Evolutionary conservation across 2,888 invertebrate species (phyloP).

Genomic region (Ormyrus pomaceus): DNA sequence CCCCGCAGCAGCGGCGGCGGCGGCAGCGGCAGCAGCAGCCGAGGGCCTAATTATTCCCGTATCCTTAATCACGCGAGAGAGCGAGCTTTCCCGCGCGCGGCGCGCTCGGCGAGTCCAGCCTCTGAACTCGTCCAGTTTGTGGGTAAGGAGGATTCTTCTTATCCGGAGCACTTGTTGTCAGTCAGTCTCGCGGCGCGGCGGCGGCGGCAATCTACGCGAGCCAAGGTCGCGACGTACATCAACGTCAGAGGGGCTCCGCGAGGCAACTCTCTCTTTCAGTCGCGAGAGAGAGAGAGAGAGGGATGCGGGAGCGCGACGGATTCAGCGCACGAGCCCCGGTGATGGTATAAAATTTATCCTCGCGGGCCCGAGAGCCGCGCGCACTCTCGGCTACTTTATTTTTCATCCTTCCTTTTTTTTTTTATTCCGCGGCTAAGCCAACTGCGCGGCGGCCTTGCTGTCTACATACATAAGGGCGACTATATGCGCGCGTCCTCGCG

Average conservation of each 20-base stretch:
- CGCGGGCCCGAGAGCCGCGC: not conserved
- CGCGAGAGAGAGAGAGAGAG: slow-evolving; percentile 32
- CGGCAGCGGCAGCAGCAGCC: not conserved
- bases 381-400: slow-evolving; percentile 45
- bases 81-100: slow-evolving; percentile 18
- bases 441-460: slow-evolving; percentile 15
- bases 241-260: slow-evolving; percentile 28
- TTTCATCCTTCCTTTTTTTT: slow-evolving; percentile 13
- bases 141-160: slow-evolving; percentile 45
- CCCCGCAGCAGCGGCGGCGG: not conserved
- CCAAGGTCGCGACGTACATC: slow-evolving; percentile 51
- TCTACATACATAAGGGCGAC: not conserved
- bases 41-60: slow-evolving; percentile 46
- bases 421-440: not conserved
- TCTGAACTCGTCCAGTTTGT: slow-evolving; percentile 38
- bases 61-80: slow-evolving; percentile 44
- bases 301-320: slow-evolving; percentile 4
- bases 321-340: slow-evolving; percentile 33
- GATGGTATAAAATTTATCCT: slow-evolving; percentile 45
- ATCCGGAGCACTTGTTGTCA: slow-evolving; percentile 37
- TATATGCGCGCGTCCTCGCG: not conserved
- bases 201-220: slow-evolving; percentile 21
- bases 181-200: slow-evolving; percentile 1
- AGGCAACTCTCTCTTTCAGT: slow-evolving; percentile 14
- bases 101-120: not conserved